phyloP scores from a whole-genome alignment of 2,888 invertebrate species.

The Torymus tubicola region DNA sequence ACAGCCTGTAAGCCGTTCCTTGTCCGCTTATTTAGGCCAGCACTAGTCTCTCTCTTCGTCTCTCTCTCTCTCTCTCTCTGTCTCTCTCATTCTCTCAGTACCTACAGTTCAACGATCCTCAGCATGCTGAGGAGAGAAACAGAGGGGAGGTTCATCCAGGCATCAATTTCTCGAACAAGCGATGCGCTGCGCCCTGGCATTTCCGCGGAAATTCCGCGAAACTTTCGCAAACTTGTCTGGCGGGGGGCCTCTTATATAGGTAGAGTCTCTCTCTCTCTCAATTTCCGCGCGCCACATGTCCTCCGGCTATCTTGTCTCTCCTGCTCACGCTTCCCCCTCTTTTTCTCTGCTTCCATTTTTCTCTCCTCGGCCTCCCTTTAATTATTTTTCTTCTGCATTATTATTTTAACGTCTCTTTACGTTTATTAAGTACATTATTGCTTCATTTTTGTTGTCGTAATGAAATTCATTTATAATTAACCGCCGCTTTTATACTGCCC shows the following conservation, averaged over 20 bases:
- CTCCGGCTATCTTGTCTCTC: constrained; percentile 61
- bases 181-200: neutral
- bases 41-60: neutral
- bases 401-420: too few species aligned
- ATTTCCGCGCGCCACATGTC: constrained; percentile 67
- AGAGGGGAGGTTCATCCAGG: constrained; percentile 16
- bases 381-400: too few species aligned
- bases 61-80: neutral
- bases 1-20: neutral
- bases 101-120: too few species aligned
- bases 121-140: too few species aligned
- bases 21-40: constrained; percentile 16
- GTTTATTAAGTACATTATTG: too few species aligned
- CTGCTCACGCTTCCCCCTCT: neutral
- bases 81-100: too few species aligned
- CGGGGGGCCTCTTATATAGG: constrained; percentile 3
- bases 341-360: neutral
- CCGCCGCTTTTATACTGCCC: too few species aligned
- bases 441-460: too few species aligned
- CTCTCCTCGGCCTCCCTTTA: neutral
- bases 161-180: constrained; percentile 19
- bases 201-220: neutral
- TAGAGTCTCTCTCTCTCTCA: constrained; percentile 56
- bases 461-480: too few species aligned
- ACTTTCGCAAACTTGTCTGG: neutral